These are phyloP conservation scores for Camptogramma bilineatum DNA, from an alignment of 2,888 invertebrate species.

Conservation along the genomic window DNA sequence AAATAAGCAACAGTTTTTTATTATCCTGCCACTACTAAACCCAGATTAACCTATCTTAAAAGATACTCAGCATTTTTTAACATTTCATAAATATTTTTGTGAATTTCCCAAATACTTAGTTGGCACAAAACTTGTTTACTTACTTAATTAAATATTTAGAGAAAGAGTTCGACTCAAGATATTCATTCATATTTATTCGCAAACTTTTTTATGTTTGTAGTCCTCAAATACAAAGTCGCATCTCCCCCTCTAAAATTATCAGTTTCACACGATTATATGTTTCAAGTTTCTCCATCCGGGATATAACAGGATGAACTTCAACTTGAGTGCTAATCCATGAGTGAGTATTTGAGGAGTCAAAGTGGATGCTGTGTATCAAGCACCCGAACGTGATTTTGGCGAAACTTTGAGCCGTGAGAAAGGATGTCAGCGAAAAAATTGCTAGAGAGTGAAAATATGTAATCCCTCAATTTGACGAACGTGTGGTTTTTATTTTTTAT, in stretches of 20 bases:
- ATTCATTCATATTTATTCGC: background rate
- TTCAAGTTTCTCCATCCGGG: conserved; percentile 4
- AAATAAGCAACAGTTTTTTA: conserved; percentile 25
- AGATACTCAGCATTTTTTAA: too few species aligned
- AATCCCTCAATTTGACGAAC: background rate
- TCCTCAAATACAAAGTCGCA: background rate
- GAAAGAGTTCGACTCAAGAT: too few species aligned
- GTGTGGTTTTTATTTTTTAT: background rate
- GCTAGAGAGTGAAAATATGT: background rate
- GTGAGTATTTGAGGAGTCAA: conserved; percentile 24
- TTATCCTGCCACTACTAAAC: background rate
- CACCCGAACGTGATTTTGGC: conserved; percentile 24
- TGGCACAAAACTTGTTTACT: too few species aligned
- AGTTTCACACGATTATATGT: conserved; percentile 60
- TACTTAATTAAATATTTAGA: too few species aligned
- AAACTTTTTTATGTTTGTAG: too few species aligned
- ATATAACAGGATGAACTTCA: conserved; percentile 26
- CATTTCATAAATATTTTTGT: too few species aligned
- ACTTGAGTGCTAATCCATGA: conserved; percentile 48
- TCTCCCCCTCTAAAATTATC: conserved; percentile 25
- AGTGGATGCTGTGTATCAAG: conserved; percentile 9
- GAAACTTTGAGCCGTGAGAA: conserved; percentile 13
- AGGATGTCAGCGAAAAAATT: conserved; percentile 4
- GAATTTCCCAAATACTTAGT: too few species aligned
- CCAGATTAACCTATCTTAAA: too few species aligned